These are phyloP conservation scores for Polydesmus complanatus DNA, from an alignment of 2,888 invertebrate species.

Conservation along the genomic window DNA sequence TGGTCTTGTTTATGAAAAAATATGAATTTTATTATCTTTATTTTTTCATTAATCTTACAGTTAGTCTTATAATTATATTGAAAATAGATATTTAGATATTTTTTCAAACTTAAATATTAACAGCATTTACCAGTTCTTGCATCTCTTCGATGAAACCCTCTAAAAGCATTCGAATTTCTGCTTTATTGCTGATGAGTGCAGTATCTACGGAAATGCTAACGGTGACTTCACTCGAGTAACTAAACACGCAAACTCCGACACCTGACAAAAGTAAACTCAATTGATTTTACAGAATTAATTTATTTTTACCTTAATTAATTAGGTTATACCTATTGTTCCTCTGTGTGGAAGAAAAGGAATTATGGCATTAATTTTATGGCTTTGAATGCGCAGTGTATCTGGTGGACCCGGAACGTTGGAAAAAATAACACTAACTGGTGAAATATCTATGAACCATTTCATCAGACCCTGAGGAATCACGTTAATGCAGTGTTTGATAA, in stretches of 20 bases:
- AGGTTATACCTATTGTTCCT: slow-evolving; percentile 2
- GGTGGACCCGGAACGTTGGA: slow-evolving; percentile 8
- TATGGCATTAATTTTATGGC: background rate
- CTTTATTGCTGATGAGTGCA: background rate
- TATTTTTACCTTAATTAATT: background rate
- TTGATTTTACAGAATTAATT: background rate
- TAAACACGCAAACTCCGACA: slow-evolving; percentile 4
- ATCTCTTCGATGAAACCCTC: slow-evolving; percentile 3
- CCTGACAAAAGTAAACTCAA: background rate
- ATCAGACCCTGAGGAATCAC: background rate
- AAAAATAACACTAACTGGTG: slow-evolving; percentile 8
- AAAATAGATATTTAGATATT: too few relatives aligned
- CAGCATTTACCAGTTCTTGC: background rate
- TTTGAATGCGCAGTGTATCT: background rate
- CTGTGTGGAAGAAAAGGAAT: slow-evolving; percentile 6
- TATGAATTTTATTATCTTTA: too few relatives aligned
- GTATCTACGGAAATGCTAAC: slow-evolving; percentile 7
- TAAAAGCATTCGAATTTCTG: background rate
- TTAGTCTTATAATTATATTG: too few relatives aligned
- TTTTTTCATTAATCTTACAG: too few relatives aligned
- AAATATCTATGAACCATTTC: background rate
- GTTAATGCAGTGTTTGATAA: background rate
- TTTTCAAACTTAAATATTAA: too few relatives aligned
- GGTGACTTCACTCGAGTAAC: slow-evolving; percentile 3
- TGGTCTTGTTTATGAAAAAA: too few relatives aligned